These are phyloP conservation scores for Lynx canadensis DNA, from an alignment of 2,113 vertebrate genomes.

Conservation along the genomic window DNA sequence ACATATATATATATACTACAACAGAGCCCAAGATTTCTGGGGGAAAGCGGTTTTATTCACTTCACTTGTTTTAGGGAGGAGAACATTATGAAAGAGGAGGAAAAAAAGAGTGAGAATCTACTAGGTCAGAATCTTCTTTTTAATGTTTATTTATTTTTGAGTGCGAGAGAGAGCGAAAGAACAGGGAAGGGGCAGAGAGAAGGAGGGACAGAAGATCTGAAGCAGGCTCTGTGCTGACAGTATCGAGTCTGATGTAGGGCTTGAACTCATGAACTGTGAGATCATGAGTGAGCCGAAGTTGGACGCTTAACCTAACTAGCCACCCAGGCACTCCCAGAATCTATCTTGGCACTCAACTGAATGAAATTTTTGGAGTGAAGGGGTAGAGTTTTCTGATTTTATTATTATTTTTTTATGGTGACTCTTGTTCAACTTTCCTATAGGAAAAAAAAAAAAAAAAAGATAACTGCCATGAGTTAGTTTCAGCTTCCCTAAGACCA, in stretches of 20 bases:
- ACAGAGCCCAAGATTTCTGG: background rate
- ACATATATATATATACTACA: background rate
- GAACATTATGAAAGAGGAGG: background rate
- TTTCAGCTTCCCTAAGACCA: background rate
- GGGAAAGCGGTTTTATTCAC: background rate
- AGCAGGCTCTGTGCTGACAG: too few relatives aligned
- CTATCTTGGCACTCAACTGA: background rate
- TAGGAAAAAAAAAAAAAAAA: background rate
- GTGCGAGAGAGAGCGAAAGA: too few relatives aligned
- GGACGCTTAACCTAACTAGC: too few relatives aligned
- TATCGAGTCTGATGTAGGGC: too few relatives aligned
- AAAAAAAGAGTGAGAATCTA: background rate
- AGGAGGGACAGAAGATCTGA: too few relatives aligned
- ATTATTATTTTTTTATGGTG: background rate
- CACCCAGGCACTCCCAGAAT: too few relatives aligned
- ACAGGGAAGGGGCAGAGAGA: too few relatives aligned
- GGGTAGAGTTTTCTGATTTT: background rate
- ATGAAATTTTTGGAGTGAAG: conserved; percentile 10
- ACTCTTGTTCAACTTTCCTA: background rate
- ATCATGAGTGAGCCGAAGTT: too few relatives aligned
- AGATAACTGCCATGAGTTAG: background rate
- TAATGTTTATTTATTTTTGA: too few relatives aligned
- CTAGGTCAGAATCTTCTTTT: background rate
- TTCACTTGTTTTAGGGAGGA: background rate
- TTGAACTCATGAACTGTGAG: too few relatives aligned